Percentiles rank a stretch among this genome's conserved stretches.
These are phyloP conservation scores for Hydrozoanthus gracilis DNA, from an alignment of 92 coral and sea anemone species.

Conservation along the genomic window DNA sequence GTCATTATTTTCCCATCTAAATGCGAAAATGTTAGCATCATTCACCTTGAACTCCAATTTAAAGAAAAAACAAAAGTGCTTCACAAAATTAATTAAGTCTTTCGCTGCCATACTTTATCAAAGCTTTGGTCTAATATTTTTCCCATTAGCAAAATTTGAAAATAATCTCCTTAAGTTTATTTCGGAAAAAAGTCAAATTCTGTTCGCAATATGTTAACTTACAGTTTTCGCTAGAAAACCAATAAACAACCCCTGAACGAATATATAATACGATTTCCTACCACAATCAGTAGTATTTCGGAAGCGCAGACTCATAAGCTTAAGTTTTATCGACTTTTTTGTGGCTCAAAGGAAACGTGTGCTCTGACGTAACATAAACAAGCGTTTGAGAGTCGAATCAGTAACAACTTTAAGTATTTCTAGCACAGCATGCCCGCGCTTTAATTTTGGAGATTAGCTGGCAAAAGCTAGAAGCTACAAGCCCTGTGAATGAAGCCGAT, in stretches of 20 bases:
- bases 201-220: not conserved
- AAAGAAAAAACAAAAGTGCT: conserved; percentile 21
- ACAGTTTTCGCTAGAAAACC: not conserved
- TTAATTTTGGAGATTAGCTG: not conserved
- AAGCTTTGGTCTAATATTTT: not conserved
- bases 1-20: not conserved
- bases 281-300: conserved; percentile 13
- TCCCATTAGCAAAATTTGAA: not conserved
- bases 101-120: conserved; percentile 8
- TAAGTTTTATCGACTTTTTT: conserved; percentile 9
- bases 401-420: not conserved
- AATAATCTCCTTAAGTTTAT: not conserved
- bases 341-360: not conserved
- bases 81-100: conserved; percentile 43
- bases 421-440: not conserved
- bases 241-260: conserved; percentile 21
- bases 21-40: not conserved
- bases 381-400: not conserved
- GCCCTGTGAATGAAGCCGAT: not conserved
- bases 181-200: not conserved
- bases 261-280: conserved; percentile 40
- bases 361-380: not conserved
- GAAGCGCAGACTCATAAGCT: conserved; percentile 20
- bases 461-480: conserved; percentile 9
- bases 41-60: conserved; percentile 31